Evolutionary conservation across 64 coral and sea anemone genomes (phyloP).

Genomic region (Astreopora myriophthalma): DNA sequence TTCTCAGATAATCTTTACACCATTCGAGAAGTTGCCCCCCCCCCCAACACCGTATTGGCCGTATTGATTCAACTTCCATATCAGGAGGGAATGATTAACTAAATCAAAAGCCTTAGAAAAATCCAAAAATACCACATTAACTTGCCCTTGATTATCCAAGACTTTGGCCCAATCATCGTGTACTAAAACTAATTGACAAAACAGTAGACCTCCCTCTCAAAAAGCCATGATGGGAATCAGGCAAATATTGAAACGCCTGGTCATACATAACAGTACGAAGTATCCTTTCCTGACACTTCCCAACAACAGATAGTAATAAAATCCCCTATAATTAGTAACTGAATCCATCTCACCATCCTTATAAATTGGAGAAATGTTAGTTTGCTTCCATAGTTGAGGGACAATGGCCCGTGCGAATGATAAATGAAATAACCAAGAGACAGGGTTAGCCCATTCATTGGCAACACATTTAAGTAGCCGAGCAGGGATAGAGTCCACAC

Average conservation of each 20-base stretch:
- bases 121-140: slow-evolving; percentile 13
- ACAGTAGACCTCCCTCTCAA: slow-evolving; percentile 34
- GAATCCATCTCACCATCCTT: neutral
- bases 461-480: neutral
- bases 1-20: slow-evolving; percentile 40
- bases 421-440: neutral
- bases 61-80: slow-evolving; percentile 4
- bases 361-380: neutral
- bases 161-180: slow-evolving; percentile 18
- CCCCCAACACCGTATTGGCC: too few species aligned
- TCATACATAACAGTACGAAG: neutral
- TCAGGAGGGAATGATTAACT: neutral
- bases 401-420: neutral
- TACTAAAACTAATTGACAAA: slow-evolving; percentile 34
- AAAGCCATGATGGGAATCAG: slow-evolving; percentile 9
- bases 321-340: neutral
- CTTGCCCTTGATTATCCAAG: slow-evolving; percentile 12
- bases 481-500: neutral
- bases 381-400: neutral
- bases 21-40: slow-evolving; percentile 16
- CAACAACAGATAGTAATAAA: neutral
- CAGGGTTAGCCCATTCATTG: neutral
- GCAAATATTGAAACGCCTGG: too few species aligned
- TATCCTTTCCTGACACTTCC: neutral
- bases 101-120: slow-evolving; percentile 10